Base-by-base conservation (phyloP, 2,888 invertebrate species). In the Coenonympha glycerion region DNA sequence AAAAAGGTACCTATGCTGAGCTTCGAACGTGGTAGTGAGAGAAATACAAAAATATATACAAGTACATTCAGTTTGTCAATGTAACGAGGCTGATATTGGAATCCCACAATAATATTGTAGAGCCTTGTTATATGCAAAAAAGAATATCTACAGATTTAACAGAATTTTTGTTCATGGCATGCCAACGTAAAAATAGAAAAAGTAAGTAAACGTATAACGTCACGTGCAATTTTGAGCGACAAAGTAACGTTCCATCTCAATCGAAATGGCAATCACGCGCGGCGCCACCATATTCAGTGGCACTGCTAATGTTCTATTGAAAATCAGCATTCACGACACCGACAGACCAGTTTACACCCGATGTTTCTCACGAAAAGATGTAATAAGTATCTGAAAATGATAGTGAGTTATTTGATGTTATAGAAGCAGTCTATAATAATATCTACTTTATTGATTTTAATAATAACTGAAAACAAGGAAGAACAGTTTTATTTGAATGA, bases 261-360 rank as follows among this genome's bases (percentile, higher is more conserved):
- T 84, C 79, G 76, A 71, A 70, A 85, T 83, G 75, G 72, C 76
- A 76, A 79, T 79, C 84, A 84, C 84, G 84, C 74, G 62, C 78
- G 70, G 66, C 74, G 75, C 73, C 73, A 69, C 73, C 72, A 61
- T 76, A 76, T 76, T 73, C 72, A 63, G 76, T 77, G 70, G 73
- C 71, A 63, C 76, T 77, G 70, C 69, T 81, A 84, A 82, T 80
- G 76, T 69, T 68, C 63, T 73, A 82, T 80, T 80, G 79, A 81
- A 81, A 76, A 81, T 83, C 80, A 78, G 70, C 76, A 56, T 56
- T 50, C 50, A 47, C 47, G 41, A 36, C 49, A 41, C 22, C 44
- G 33, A 40, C 19, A 40, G 31, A 6, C 26, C 41, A 49, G 44
- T 33, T n/a, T 53, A 40, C 46, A 28, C 44, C 63, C 68, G 70